A percentile compares a stretch with the other conserved stretches of the same genome.
These are phyloP conservation scores for Hydropsyche betteni DNA, from an alignment of 2,888 invertebrate species.

Conservation along the genomic window DNA sequence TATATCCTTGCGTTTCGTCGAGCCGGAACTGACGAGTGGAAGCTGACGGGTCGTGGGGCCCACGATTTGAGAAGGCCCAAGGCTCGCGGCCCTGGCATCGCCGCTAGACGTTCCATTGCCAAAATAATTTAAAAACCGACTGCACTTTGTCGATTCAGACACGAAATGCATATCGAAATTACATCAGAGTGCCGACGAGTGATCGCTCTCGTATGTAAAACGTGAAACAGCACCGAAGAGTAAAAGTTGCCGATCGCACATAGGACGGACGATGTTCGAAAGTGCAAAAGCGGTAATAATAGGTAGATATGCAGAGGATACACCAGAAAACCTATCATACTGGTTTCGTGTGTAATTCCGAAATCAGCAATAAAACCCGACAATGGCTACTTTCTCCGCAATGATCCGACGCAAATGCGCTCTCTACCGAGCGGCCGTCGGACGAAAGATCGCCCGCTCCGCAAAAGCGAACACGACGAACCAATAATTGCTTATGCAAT, in stretches of 20 bases:
- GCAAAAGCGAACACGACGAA: not conserved
- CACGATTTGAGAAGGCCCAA: too few species aligned
- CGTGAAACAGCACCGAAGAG: too few species aligned
- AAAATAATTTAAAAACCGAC: too few species aligned
- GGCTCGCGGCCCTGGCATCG: not conserved
- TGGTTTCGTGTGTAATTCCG: slow-evolving; percentile 36
- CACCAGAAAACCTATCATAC: slow-evolving; percentile 36
- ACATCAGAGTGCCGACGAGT: not conserved
- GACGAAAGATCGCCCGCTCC: not conserved
- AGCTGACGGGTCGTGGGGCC: too few species aligned
- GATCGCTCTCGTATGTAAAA: slow-evolving; percentile 5
- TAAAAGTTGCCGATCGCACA: slow-evolving; percentile 24
- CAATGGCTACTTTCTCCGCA: slow-evolving; percentile 40
- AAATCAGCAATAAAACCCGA: slow-evolving; percentile 40
- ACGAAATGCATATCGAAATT: too few species aligned
- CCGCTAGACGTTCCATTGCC: not conserved
- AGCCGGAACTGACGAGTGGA: too few species aligned
- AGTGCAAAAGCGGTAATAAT: slow-evolving; percentile 27
- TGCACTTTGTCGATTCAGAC: not conserved
- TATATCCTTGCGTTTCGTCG: too few species aligned
- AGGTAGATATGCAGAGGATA: slow-evolving; percentile 11
- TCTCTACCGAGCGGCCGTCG: not conserved
- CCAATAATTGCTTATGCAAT: slow-evolving; percentile 15
- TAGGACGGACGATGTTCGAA: slow-evolving; percentile 28
- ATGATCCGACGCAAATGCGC: slow-evolving; percentile 34